Evolutionary conservation across 2,797 vertebrate genomes (phyloP), one percentile per base, ranked within the genome.

Genomic region (Myotis vivesi): DNA sequence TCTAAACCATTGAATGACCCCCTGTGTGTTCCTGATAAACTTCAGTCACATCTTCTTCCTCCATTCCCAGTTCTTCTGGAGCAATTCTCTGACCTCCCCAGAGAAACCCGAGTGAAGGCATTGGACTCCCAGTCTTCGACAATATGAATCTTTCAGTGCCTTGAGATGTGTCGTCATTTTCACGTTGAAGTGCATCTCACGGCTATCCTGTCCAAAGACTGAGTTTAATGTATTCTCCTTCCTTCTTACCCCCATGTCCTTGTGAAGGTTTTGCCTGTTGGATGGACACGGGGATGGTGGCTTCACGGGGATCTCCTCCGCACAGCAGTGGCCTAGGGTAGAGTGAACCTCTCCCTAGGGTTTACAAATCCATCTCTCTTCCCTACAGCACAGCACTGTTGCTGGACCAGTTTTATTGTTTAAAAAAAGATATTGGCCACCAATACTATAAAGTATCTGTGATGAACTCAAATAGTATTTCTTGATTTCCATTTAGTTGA

Each of bases 61-160:
- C 99, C 99, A 99, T 99, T 95, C 99, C 99, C 97, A 99, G 98
- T 99, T 99, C 99, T 99, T 99, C 99, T 44, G 99, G 99, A 98
- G 99, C 98, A 98, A 99, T 99, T 99, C 99, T 99, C 98, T 99
- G 99, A 98, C 99, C 99, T 98, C 99, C 99, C 76, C 99, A 99
- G 97, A 99, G 99, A 99, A 99, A 99, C 99, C 99, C 98, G 99
- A 99, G 99, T 97, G 99, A 99, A 98, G 99, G 99, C 96, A 99
- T 99, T 94, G 99, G 99, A 99, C 99, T n/a, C 99, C 99, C 17
- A 80, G 6, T 53, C 41, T 89, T 86, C 33, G 30, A 44, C 19
- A 71, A 13, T 71, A 53, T 57, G 53, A 62, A 25, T 66, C 10
- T 88, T 89, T 68, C 8, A 73, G 53, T 89, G 89, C 87, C 44